Conservation (phyloP, 2,888 invertebrate species). For the Conchocele bisecta region DNA sequence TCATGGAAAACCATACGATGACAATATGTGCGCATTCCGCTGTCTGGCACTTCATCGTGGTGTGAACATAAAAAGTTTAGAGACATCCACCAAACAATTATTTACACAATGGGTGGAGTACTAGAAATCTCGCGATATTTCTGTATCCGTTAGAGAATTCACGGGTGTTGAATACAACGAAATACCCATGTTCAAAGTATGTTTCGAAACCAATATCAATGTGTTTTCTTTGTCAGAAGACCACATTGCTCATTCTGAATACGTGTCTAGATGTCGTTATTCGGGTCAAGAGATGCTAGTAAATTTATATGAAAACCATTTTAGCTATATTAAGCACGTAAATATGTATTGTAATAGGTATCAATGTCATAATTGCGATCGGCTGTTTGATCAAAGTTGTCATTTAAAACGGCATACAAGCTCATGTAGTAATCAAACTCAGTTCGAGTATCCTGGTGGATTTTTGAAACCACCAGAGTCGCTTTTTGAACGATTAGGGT, state of each 20-base stretch:
- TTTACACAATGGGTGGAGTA: conserved; percentile 18
- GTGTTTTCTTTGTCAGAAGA: conserved; percentile 20
- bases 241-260: conserved; percentile 1
- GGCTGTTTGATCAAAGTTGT: background rate
- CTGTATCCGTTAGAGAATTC: background rate
- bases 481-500: conserved; percentile 29
- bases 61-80: background rate
- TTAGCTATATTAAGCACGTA: conserved; percentile 14
- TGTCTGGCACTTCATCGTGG: conserved; percentile 22
- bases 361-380: conserved; percentile 7
- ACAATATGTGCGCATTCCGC: conserved; percentile 16
- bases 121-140: background rate
- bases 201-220: conserved; percentile 25
- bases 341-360: background rate
- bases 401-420: conserved; percentile 1
- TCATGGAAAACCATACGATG: conserved; percentile 5
- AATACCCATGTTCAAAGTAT: conserved; percentile 11
- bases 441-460: conserved; percentile 27
- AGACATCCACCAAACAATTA: background rate
- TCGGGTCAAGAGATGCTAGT: conserved; percentile 14
- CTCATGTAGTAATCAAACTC: conserved; percentile 1
- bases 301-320: conserved; percentile 27
- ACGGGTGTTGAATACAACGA: background rate
- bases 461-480: conserved; percentile 21
- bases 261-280: conserved; percentile 7